Evolutionary conservation across 2,797 vertebrate species (phyloP), one percentile per base, ranked within the genome.

Genomic region (Somateria mollissima): DNA sequence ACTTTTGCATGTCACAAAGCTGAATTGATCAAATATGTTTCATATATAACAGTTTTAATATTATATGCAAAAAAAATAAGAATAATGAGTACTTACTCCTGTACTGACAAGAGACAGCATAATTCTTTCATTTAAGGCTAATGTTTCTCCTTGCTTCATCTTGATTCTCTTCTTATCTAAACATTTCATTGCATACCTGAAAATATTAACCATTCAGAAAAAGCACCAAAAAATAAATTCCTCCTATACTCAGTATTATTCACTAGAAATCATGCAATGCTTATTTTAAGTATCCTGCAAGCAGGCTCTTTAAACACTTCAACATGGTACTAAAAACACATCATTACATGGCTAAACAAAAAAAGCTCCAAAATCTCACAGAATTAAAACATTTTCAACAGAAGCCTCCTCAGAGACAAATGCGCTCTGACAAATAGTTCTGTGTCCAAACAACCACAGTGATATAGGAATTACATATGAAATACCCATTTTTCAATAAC

Each of bases 111-210:
- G 97, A 5, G 99, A 99, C 97, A 99, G 97, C 99, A 99, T 99
- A 97, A 99, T 99, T 94, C 99, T 98, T 96, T 99, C 99, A 16
- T 99, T 99, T 95, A 99, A 98, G 47, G 99, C 99, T 85, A 99
- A 97, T 2, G 99, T 99, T 97, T 99, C 99, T 16, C 99, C 99
- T 97, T 99, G 99, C 96, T 99, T 99, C 99, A 99, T 99, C 97
- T 99, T 99, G 97, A 99, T 99, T 96, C 99, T 98, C 97, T 99
- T 99, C 98, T 99, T 99, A 97, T 99, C 99, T 97, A 99, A 96
- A 98, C 99, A 99, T 96, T 99, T 99, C 99, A 99, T 99, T 88
- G 99, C 99, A 84, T 99, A 99, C 99, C 99, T 99, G 94, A 64
- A 89, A 94, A 89, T 88, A 92, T 4, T 27, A 84, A 83, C 6